Percentiles rank a stretch among this genome's conserved stretches.
Evolutionary conservation across 2,797 vertebrate genomes (phyloP).

Genomic region (Eulemur rubriventer): DNA sequence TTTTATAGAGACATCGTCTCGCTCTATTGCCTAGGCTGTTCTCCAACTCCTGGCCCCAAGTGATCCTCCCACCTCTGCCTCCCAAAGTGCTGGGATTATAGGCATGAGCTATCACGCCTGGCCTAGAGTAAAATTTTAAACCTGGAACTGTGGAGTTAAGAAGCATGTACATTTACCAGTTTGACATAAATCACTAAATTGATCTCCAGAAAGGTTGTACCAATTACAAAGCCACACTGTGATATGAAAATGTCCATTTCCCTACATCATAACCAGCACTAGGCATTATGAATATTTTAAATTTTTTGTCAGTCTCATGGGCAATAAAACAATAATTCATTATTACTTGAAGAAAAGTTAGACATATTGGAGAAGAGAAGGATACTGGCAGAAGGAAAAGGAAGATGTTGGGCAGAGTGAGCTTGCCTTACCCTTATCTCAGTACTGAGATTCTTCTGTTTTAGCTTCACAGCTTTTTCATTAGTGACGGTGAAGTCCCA

Average conservation of each 20-base stretch:
- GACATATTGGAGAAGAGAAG: neutral
- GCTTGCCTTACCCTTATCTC: conserved; percentile 92
- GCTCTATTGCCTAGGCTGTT: neutral
- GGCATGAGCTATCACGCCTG: neutral
- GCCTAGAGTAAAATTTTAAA: conserved; percentile 3
- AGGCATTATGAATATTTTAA: neutral
- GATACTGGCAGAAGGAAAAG: neutral
- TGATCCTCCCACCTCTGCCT: neutral
- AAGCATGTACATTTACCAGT: neutral
- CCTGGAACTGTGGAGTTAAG: neutral
- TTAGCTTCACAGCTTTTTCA: conserved; percentile 91
- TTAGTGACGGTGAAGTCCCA: conserved; percentile 96
- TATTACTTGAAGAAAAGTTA: neutral
- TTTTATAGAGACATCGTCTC: neutral
- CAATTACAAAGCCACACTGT: neutral
- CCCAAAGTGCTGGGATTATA: neutral
- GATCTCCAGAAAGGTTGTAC: neutral
- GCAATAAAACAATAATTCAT: neutral
- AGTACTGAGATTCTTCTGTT: conserved; percentile 91
- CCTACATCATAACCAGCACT: neutral
- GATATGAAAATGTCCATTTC: neutral
- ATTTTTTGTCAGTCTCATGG: neutral
- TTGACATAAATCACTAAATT: neutral
- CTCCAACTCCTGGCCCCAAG: neutral
- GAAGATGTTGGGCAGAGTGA: neutral